Base-by-base conservation (phyloP, 2,797 vertebrate species). In the Sebastes glaucus region DNA sequence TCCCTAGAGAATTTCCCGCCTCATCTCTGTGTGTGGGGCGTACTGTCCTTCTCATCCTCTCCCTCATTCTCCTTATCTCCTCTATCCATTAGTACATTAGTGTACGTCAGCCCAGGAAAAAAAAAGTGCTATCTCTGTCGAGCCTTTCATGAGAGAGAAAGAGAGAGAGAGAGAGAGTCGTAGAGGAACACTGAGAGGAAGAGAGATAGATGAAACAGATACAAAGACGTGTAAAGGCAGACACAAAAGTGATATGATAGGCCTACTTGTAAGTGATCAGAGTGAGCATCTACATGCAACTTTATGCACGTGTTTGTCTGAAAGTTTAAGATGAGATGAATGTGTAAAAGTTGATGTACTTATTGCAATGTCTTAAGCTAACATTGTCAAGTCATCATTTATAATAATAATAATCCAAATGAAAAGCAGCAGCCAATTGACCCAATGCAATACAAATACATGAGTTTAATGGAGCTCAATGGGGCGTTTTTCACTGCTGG, bases 41-140 rank as follows among this genome's bases (percentile, higher is more conserved):
- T 56, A 70, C 77, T 82, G 86, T 90, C 88, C 80, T 86, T 80
- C 78, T 82, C 74, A 42, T 85, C 73, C 74, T 59, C 63, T 84
- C 53, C 77, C 59, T 73, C 56, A 64, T 81, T 73, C 75, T 81
- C 81, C 64, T 57, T 82, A 83, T 86, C 77, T 80, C 80, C 53
- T 82, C 77, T 70, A 57, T 85, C 92, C 88, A 85, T 93, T 92
- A 90, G 80, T 85, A 71, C 84, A 88, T 89, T 87, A 85, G 61
- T 72, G 73, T 84, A 84, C 69, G 70, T 89, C 89, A 83, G 67
- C 68, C 64, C 27, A 65, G 49, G 52, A 74, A 73, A 71, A 52
- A 73, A 52, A 73, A 72, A 70, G 59, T 53, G 55, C 68, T 75
- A 75, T 81, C 65, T 78, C 71, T 61, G 69, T 83, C 56, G n/a